Percentiles rank a stretch among this genome's conserved stretches.
phyloP scores from a whole-genome alignment of 2,797 vertebrate genomes.

The Acanthurus tractus region DNA sequence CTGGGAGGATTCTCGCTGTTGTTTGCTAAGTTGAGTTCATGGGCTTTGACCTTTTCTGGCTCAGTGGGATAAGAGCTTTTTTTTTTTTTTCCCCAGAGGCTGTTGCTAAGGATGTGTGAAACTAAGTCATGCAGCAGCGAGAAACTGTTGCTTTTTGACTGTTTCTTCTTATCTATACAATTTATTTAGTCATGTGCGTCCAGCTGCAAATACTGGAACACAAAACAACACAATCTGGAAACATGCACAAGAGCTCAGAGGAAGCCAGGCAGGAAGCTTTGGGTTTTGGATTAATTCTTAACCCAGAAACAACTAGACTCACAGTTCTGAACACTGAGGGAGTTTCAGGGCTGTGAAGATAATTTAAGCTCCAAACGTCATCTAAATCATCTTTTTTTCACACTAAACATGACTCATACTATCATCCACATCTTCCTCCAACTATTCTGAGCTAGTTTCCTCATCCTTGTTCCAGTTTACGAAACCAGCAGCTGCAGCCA shows the following conservation, averaged over 20 bases:
- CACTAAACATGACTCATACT: constrained; percentile 21
- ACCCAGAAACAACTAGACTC: constrained; percentile 16
- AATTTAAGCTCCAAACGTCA: constrained; percentile 18
- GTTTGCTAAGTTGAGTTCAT: constrained; percentile 70
- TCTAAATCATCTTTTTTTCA: constrained; percentile 42
- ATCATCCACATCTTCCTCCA: constrained; percentile 28
- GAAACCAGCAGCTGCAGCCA: constrained; percentile 43
- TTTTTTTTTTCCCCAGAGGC: constrained; percentile 36
- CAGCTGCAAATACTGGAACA: constrained; percentile 52
- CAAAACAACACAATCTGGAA: constrained; percentile 39
- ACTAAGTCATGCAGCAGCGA: constrained; percentile 47
- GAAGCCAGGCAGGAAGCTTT: constrained; percentile 11
- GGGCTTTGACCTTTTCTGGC: constrained; percentile 58
- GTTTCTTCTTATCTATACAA: constrained; percentile 50
- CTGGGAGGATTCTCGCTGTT: constrained; percentile 70
- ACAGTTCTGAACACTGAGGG: constrained; percentile 20
- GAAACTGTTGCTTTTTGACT: constrained; percentile 29
- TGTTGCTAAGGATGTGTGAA: constrained; percentile 63
- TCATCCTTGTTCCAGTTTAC: constrained; percentile 23
- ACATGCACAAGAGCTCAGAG: constrained; percentile 47
- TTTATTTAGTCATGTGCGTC: constrained; percentile 37
- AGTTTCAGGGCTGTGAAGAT: constrained; percentile 8
- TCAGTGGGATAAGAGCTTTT: constrained; percentile 30
- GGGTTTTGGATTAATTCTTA: constrained; percentile 34
- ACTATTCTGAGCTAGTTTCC: constrained; percentile 32